Evolutionary conservation across 2,113 vertebrate species (phyloP), one percentile per base, ranked within the genome.

Genomic region (Casuarius casuarius): DNA sequence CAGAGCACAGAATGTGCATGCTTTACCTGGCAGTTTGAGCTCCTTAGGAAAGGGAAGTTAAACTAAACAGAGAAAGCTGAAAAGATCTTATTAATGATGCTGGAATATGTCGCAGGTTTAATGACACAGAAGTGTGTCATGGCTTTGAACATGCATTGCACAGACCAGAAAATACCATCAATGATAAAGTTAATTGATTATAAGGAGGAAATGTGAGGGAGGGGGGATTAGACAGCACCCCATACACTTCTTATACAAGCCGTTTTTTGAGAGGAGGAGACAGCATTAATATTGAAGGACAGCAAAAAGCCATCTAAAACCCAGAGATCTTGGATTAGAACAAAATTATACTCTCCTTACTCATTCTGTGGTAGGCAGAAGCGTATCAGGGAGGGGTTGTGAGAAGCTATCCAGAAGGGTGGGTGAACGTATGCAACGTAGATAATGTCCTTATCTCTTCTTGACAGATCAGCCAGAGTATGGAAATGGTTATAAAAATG

Each of bases 401-500:
- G 56, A 87, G 68, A 88, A 83, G 78, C 83, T 84, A 78, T 10
- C 66, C 86, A 86, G 81, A 92, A 31, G 56, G 80, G 12, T 46
- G 67, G 18, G 8, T 83, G 62, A 83, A 56, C 82, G 9, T 8
- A 11, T 91, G 63, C 63, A 71, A 21, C 10, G 42, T 38, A 81
- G 63, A 59, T 63, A 56, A 76, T 89, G 42, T 77, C 54, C 74
- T 95, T 96, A 95, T 92, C 94, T 94, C 0, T 0, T 92, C 18
- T 3, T 84, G 72, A 59, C 56, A 84, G 82, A 85, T 83, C 22
- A 87, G 19, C 63, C 59, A 31, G 54, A 61, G 72, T 54, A 92
- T 95, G 87, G 89, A 95, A 94, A 65, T 85, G 10, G 67, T 96
- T 95, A 70, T 70, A 87, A 89, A 92, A 94, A 94, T 59, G 73